Percentiles rank a stretch among this genome's conserved stretches.
Conservation (phyloP, 2,797 vertebrate genomes). For the Alcedo quadribrachys region DNA sequence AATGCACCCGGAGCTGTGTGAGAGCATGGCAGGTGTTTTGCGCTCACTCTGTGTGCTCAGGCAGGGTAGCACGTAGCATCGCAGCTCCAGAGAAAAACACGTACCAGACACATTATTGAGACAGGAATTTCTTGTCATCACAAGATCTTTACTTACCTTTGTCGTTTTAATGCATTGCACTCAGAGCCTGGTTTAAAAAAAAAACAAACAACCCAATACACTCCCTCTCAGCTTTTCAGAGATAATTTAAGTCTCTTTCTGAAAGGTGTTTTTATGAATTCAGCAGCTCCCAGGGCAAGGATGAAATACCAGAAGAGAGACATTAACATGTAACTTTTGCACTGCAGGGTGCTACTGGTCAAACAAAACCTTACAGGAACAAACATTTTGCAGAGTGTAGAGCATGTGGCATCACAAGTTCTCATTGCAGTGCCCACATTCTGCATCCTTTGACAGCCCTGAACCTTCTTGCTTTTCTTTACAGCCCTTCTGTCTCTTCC, state of each 20-base stretch:
- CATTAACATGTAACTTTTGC: neutral
- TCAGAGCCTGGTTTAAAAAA: constrained; percentile 3
- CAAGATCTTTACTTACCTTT: constrained; percentile 50
- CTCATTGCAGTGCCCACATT: neutral
- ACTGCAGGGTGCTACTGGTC: neutral
- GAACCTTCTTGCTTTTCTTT: neutral
- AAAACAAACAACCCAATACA: neutral
- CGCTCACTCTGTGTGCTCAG: constrained; percentile 14
- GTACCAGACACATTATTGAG: constrained; percentile 49
- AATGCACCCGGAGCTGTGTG: constrained; percentile 15
- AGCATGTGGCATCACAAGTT: neutral
- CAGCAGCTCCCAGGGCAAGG: neutral
- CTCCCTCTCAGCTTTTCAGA: neutral
- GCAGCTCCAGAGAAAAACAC: neutral
- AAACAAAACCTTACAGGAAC: neutral
- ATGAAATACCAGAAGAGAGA: neutral
- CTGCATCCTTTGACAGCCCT: neutral
- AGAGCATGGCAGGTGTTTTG: constrained; percentile 22
- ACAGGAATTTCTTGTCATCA: constrained; percentile 72
- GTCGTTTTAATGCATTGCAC: constrained; percentile 59
- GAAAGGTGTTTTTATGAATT: constrained; percentile 38
- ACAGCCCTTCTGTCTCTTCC: neutral
- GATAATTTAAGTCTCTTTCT: constrained; percentile 19
- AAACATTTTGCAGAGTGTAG: neutral
- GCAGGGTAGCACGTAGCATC: constrained; percentile 65